Percentiles rank a stretch among this genome's conserved stretches.
Evolutionary conservation across 2,797 vertebrate genomes (phyloP).

Genomic region (Myotis myotis): DNA sequence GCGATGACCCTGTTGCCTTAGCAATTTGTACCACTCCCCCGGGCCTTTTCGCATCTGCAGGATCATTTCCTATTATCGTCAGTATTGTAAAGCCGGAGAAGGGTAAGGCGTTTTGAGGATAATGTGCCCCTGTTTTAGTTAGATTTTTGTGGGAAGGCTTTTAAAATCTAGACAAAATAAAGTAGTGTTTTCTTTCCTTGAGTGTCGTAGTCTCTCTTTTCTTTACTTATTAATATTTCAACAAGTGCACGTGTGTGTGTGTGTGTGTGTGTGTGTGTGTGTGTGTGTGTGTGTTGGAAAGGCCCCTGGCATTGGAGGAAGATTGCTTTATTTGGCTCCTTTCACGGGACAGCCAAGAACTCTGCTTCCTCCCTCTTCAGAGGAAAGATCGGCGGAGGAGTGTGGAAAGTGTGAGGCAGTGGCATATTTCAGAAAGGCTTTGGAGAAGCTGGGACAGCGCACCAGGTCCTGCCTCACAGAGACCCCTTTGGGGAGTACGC

Average conservation of each 20-base stretch:
- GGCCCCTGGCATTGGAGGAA: neutral
- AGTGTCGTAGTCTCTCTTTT: neutral
- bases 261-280: neutral
- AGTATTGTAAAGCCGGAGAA: neutral
- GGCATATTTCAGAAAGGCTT: constrained; percentile 19
- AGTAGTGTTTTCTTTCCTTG: neutral
- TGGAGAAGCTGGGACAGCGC: neutral
- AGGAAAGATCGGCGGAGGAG: neutral
- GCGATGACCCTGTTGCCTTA: neutral
- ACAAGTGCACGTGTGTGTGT: neutral
- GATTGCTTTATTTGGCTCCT: constrained; percentile 37
- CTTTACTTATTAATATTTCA: neutral
- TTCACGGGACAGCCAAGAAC: neutral
- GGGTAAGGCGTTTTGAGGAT: neutral
- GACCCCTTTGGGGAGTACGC: neutral
- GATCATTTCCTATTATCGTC: neutral
- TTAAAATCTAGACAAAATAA: neutral
- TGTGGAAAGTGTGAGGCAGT: constrained; percentile 64
- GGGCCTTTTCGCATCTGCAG: neutral
- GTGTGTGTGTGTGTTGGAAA: neutral
- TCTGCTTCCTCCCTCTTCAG: constrained; percentile 38
- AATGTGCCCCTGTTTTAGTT: neutral
- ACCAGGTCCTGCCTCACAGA: neutral
- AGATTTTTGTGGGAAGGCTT: neutral
- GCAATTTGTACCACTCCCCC: neutral